Evolutionary conservation across 2,797 vertebrate species (phyloP).

Genomic region (Anguilla pacifica): DNA sequence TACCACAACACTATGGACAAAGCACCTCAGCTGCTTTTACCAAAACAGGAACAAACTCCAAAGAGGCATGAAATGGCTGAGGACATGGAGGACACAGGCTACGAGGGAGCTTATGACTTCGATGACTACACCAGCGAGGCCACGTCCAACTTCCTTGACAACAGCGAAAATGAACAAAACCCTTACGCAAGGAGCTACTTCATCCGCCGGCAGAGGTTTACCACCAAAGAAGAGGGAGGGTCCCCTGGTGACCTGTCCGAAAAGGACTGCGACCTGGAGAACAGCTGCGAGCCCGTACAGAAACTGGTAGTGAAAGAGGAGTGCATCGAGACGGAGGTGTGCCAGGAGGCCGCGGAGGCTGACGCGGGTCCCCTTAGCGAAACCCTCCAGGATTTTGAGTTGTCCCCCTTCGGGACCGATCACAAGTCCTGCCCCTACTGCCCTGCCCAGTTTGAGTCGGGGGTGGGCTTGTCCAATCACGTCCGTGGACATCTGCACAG

Average conservation of each 20-base stretch:
- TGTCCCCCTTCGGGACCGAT: conserved; percentile 79
- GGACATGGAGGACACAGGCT: conserved; percentile 77
- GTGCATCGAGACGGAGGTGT: conserved; percentile 60
- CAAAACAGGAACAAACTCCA: conserved; percentile 79
- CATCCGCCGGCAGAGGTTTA: conserved; percentile 55
- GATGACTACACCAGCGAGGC: conserved; percentile 74
- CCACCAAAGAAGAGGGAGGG: conserved; percentile 54
- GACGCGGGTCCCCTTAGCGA: conserved; percentile 72
- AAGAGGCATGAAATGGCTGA: conserved; percentile 76
- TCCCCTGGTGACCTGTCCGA: conserved; percentile 40
- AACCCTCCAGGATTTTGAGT: conserved; percentile 73
- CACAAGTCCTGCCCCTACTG: conserved; percentile 88
- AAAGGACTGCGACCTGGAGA: conserved; percentile 45
- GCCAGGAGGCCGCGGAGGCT: conserved; percentile 68
- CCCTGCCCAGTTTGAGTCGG: conserved; percentile 94
- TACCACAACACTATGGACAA: conserved; percentile 83
- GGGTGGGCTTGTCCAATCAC: conserved; percentile 95
- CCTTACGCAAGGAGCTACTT: conserved; percentile 54
- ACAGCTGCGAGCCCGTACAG: conserved; percentile 61
- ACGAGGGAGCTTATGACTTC: conserved; percentile 79
- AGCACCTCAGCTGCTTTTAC: conserved; percentile 86
- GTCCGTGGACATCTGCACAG: conserved; percentile 94
- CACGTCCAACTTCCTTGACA: conserved; percentile 57
- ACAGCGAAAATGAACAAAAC: conserved; percentile 55
- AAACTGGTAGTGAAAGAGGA: conserved; percentile 70